These are phyloP conservation scores for Akabosia matsudoensis DNA, from an alignment of 1,140 invertebrate species.

Conservation along the genomic window DNA sequence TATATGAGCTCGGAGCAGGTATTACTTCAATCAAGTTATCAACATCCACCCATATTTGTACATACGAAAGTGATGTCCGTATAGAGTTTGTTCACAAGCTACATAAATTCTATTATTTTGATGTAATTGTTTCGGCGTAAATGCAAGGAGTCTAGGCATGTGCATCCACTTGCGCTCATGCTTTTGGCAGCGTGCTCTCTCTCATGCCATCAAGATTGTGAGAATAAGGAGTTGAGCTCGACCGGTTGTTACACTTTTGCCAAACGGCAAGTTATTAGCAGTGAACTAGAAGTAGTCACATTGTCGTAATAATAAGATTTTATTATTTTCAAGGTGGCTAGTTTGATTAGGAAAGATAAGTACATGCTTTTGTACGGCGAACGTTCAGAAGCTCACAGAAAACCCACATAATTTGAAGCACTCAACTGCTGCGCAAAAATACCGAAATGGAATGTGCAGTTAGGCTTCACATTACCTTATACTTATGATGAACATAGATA, in stretches of 20 bases:
- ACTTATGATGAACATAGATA: neutral
- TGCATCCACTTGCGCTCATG: neutral
- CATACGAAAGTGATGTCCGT: neutral
- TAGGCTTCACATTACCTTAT: neutral
- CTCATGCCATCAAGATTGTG: neutral
- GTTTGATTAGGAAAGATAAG: neutral
- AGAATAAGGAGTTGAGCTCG: neutral
- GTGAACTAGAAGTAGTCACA: conserved; percentile 17
- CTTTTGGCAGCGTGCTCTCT: conserved; percentile 4
- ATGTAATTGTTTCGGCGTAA: too few species aligned
- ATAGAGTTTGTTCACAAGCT: too few species aligned
- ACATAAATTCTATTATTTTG: too few species aligned
- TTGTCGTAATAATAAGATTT: conserved; percentile 23
- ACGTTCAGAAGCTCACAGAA: neutral
- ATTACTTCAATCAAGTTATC: conserved; percentile 10
- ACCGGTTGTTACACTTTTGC: conserved; percentile 24
- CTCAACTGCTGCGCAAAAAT: neutral
- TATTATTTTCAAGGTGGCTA: conserved; percentile 17
- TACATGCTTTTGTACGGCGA: neutral
- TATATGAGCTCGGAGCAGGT: neutral
- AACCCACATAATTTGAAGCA: neutral
- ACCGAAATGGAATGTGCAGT: neutral
- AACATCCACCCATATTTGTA: conserved; percentile 15
- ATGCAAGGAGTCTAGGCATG: neutral
- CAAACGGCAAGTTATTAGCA: conserved; percentile 18